Conservation (phyloP, 2,113 vertebrate species). For the Microcebus lehilahytsara region DNA sequence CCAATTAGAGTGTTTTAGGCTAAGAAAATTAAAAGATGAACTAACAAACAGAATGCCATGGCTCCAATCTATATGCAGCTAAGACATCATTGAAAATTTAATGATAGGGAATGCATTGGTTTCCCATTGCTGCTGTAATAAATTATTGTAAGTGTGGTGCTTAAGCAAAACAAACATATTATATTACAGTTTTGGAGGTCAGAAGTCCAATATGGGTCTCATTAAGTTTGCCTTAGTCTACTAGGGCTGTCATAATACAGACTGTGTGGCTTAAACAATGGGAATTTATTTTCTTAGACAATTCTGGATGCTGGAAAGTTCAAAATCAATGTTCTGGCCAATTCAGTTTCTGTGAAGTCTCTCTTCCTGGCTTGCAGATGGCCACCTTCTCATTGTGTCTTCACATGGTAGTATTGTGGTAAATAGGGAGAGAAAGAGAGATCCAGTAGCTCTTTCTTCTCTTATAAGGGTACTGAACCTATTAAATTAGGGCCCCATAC, state of each 20-base stretch:
- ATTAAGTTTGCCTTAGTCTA: background rate
- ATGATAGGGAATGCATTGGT: background rate
- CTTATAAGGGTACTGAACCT: background rate
- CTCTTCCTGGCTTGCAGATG: background rate
- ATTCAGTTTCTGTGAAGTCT: background rate
- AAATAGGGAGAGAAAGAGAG: background rate
- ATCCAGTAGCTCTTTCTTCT: background rate
- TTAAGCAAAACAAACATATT: background rate
- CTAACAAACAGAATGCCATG: background rate
- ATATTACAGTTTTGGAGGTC: background rate
- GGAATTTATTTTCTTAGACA: background rate
- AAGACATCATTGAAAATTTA: background rate
- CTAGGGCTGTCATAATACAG: background rate
- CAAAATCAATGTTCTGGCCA: background rate
- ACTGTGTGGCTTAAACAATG: background rate
- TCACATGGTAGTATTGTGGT: background rate
- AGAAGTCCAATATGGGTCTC: background rate
- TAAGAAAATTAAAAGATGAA: conserved; percentile 10
- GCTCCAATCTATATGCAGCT: background rate
- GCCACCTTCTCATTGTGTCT: background rate
- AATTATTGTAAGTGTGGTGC: background rate
- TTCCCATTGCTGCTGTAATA: background rate
- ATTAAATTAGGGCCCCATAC: background rate
- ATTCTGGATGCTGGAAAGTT: background rate
- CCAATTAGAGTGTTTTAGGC: background rate